Base-by-base conservation (phyloP, 2,888 invertebrate genomes). In the Hirtodrosophila duncani region DNA sequence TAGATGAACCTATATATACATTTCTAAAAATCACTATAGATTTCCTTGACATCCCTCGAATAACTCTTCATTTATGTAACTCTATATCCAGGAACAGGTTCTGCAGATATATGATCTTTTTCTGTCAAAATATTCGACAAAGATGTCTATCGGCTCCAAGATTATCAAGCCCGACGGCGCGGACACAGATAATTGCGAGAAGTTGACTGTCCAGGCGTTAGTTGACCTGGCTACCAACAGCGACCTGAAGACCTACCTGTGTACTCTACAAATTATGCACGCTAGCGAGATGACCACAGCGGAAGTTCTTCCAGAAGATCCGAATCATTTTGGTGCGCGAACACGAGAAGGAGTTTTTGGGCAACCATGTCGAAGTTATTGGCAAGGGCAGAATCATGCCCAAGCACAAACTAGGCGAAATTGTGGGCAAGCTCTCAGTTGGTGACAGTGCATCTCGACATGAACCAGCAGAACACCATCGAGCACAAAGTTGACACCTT, bases 401-500 rank as follows among this genome's bases (percentile, higher is more conserved):
- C 62, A 99, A 99, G 87, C 99, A 98, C 45, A 97, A 97, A 62
- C 92, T 99, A 13, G 98, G 99, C 39, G 99, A 99, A 89, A 98
- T 99, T 82, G 98, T 99, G 30, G 99, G 99, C 85, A 99, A 98
- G 88, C 92, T 94, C 96, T 29, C 94, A 97, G 84, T 90, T 99
- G 63, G 95, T 96, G 86, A 99, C 99, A 89, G 97, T 98, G 72
- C 98, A 98, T 88, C 91, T 99, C 84, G 98, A 98, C 88, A 98
- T 98, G 89, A 95, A 93, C 87, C 98, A 98, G 88, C 98, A 98
- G 89, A 99, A 98, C 57, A 98, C 97, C 78, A 97, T 99, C 88
- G 99, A 99, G 90, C 98, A 99, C 88, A 99, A 99, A 92, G 97
- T 97, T n/a, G n/a, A n/a, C n/a, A n/a, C n/a, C n/a, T n/a, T n/a